Evolutionary conservation across 2,888 invertebrate genomes (phyloP).

Genomic region (Agriotes lineatus): DNA sequence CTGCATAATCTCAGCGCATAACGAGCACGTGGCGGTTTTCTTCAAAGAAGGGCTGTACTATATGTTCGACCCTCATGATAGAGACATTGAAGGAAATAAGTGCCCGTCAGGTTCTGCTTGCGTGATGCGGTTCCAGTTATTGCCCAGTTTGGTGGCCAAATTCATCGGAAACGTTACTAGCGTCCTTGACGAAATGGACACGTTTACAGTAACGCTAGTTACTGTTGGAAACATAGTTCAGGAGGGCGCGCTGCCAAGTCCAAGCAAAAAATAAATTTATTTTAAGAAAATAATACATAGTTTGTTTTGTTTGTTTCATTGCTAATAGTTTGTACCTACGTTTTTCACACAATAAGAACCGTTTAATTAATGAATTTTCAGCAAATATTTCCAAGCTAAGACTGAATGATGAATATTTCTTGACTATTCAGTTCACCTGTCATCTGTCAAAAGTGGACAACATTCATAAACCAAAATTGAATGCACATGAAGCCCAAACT

Average conservation of each 20-base stretch:
- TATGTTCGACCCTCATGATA: conserved; percentile 72
- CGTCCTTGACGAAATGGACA: neutral
- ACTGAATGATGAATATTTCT: too few relatives aligned
- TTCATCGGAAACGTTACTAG: conserved; percentile 57
- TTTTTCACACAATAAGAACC: too few relatives aligned
- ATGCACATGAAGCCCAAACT: too few relatives aligned
- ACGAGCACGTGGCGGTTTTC: conserved; percentile 70
- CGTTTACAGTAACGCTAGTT: conserved; percentile 26
- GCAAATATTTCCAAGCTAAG: too few relatives aligned
- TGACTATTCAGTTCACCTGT: too few relatives aligned
- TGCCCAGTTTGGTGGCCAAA: conserved; percentile 55
- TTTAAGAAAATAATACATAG: too few relatives aligned
- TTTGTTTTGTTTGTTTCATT: too few relatives aligned
- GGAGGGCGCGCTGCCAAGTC: neutral
- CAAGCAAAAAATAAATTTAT: neutral
- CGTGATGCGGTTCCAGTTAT: conserved; percentile 47
- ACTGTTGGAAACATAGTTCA: conserved; percentile 22
- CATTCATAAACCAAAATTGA: too few relatives aligned
- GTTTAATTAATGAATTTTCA: too few relatives aligned
- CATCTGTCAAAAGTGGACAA: too few relatives aligned
- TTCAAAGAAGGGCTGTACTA: conserved; percentile 69
- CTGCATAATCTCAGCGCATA: conserved; percentile 70
- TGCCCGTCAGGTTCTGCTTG: conserved; percentile 42
- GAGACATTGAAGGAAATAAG: conserved; percentile 67
- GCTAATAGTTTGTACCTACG: too few relatives aligned